These are phyloP conservation scores for Drosophila nigritarsus DNA, from an alignment of 2,888 invertebrate genomes.

Conservation along the genomic window DNA sequence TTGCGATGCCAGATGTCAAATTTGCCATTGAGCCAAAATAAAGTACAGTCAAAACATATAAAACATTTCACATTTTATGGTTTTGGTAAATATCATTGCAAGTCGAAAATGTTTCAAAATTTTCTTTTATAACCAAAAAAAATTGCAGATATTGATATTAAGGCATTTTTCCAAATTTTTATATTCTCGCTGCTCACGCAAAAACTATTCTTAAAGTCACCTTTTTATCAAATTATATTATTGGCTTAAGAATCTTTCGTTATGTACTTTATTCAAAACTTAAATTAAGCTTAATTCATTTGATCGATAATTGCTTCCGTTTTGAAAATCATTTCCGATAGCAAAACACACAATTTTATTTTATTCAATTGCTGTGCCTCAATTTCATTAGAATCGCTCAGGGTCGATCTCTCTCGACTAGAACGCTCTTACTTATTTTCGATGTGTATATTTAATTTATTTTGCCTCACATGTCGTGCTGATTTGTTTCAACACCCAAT, in stretches of 20 bases:
- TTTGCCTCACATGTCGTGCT: slow-evolving; percentile 21
- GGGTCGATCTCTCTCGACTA: background rate
- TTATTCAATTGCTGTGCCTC: background rate
- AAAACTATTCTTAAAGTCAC: background rate
- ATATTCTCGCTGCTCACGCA: background rate
- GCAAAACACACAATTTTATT: background rate
- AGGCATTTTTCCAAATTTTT: background rate
- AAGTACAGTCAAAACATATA: slow-evolving; percentile 47
- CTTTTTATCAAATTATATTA: background rate
- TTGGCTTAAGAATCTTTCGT: background rate
- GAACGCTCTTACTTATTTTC: background rate
- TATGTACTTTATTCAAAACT: background rate
- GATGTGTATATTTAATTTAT: background rate
- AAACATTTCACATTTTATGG: slow-evolving; percentile 37
- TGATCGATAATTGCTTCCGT: background rate
- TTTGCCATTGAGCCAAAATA: slow-evolving; percentile 64
- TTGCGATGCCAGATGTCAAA: slow-evolving; percentile 61
- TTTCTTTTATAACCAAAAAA: background rate
- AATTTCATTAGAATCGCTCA: background rate
- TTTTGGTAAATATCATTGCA: slow-evolving; percentile 37
- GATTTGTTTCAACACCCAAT: slow-evolving; percentile 5
- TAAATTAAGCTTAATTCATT: background rate
- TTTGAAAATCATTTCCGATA: background rate
- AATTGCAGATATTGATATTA: background rate
- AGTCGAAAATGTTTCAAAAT: slow-evolving; percentile 1